Evolutionary conservation across 2,797 vertebrate genomes (phyloP), one percentile per base, ranked within the genome.

Genomic region (Amazona ochrocephala): DNA sequence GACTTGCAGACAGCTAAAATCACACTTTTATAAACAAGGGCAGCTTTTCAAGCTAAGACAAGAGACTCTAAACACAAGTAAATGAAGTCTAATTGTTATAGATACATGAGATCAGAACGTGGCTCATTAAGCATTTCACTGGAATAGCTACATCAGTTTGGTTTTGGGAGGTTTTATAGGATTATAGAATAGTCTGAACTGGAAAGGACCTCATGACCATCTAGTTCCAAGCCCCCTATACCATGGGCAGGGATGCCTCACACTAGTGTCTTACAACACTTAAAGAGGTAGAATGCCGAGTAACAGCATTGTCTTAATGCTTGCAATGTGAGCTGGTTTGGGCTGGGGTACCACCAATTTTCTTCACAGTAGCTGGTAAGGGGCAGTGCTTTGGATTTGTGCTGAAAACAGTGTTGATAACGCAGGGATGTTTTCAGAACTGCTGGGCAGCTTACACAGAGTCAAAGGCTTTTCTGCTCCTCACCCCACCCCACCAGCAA

Each of bases 401-500:
- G 29, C 42, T 64, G 24, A 17, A 41, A 80, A 13, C 5, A 44
- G 9, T 13, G 29, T 4, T 62, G 27, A 19, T 13, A 9, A n/a
- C 26, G 50, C 16, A 22, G 48, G 11, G 17, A 2, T 64, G 21
- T 22, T 80, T 68, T 30, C 7, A 18, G 44, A 42, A 64, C 37
- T 22, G 30, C 27, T 58, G 48, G 50, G 34, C 11, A 23, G 32
- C 8, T 75, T 10, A 48, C 9, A 37, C 2, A 17, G 34, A 58
- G 13, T 4, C 32, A 11, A 50, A 27, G 42, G 27, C 9, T 68
- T 62, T 72, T 22, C 11, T 16, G 32, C 48, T 80, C 32, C 42
- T 50, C 62, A 44, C 4, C 20, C 9, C 13, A 18, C 9, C 5
- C 23, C 3, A 13, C 2, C 47, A 30, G 42, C 0, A 1, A 85